Conservation (phyloP, 2,113 vertebrate species). For the Mola mola region DNA sequence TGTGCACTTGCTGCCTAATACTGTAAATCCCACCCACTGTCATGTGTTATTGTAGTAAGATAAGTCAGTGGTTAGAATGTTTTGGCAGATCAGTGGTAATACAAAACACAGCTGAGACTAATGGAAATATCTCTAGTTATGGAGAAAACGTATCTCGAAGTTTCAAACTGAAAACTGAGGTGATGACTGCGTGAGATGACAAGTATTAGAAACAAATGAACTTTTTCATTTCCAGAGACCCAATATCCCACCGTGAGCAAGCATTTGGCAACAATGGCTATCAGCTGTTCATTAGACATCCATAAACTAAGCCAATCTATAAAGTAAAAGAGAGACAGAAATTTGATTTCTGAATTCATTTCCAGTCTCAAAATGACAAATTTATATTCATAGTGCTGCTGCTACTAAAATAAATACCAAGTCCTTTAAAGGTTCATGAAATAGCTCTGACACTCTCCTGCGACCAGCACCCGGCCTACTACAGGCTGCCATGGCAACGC, state of each 20-base stretch:
- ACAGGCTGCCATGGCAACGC: slow-evolving; percentile 73
- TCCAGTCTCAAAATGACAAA: slow-evolving; percentile 63
- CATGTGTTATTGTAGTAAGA: too few relatives aligned
- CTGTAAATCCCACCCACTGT: too few relatives aligned
- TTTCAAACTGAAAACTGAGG: too few relatives aligned
- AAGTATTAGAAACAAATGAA: too few relatives aligned
- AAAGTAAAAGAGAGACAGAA: neutral
- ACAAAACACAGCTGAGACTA: too few relatives aligned
- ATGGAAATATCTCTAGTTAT: too few relatives aligned
- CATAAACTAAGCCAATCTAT: neutral
- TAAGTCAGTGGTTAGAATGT: too few relatives aligned
- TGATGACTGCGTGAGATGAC: too few relatives aligned
- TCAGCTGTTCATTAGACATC: neutral
- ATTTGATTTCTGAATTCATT: slow-evolving; percentile 63
- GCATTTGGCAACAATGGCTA: neutral
- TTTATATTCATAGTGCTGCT: slow-evolving; percentile 69
- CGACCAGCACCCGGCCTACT: slow-evolving; percentile 32
- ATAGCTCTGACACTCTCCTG: slow-evolving; percentile 51
- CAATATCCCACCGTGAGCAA: neutral
- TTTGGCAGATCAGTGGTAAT: too few relatives aligned
- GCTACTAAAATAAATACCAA: slow-evolving; percentile 76
- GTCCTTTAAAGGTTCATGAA: slow-evolving; percentile 82
- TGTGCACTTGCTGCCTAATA: too few relatives aligned
- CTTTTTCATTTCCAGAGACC: neutral
- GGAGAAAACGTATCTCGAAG: too few relatives aligned